Percentiles rank a stretch among this genome's conserved stretches.
Conservation (phyloP, 2,888 invertebrate genomes). For the Linnaemya tessellans region DNA sequence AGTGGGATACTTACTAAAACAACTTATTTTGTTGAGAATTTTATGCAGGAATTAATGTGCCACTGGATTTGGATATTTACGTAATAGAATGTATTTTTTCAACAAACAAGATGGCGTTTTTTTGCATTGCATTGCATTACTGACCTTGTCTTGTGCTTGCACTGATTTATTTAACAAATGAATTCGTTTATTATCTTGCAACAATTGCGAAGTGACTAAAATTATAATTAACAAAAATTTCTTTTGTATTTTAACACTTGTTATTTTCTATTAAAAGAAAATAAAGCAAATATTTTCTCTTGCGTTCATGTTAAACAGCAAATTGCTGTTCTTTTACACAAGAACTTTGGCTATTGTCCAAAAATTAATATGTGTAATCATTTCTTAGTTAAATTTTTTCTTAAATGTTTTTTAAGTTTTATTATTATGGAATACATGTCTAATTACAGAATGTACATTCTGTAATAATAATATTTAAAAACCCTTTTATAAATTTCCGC, state of each 20-base stretch:
- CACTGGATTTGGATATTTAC: slow-evolving; percentile 50
- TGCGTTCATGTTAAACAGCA: background rate
- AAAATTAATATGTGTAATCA: background rate
- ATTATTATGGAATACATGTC: background rate
- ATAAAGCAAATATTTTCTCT: background rate
- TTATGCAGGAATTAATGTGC: background rate
- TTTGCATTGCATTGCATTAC: background rate
- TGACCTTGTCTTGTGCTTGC: slow-evolving; percentile 35
- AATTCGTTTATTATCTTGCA: background rate
- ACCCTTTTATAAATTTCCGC: slow-evolving; percentile 9
- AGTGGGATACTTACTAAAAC: background rate
- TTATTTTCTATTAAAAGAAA: background rate
- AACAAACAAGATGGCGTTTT: slow-evolving; percentile 18
- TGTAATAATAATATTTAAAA: slow-evolving; percentile 7
- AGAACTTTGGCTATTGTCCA: slow-evolving; percentile 41
- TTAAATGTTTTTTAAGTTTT: background rate
- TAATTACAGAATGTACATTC: background rate
- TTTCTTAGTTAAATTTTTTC: background rate
- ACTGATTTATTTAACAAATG: slow-evolving; percentile 26
- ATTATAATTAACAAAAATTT: slow-evolving; percentile 1
- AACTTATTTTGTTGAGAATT: background rate
- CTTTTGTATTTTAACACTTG: slow-evolving; percentile 8
- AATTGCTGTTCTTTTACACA: slow-evolving; percentile 9
- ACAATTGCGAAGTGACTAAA: background rate
- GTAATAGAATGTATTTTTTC: slow-evolving; percentile 49